Evolutionary conservation across 2,797 vertebrate genomes (phyloP).

Genomic region (Linurgus olivaceus): DNA sequence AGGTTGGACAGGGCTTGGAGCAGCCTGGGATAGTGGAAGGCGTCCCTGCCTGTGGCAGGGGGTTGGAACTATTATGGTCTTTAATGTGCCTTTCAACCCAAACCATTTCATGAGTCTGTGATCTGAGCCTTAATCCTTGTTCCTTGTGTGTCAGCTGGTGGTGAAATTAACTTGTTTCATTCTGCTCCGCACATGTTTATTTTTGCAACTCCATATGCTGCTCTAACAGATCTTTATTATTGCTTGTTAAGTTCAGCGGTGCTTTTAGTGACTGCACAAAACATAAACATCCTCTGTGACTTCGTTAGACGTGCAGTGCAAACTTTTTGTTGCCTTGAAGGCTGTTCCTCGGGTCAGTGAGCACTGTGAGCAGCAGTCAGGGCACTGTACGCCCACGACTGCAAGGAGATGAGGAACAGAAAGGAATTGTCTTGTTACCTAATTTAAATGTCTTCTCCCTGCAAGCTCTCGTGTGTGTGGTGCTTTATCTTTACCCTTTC

Average conservation of each 20-base stretch:
- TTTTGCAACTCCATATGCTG: constrained; percentile 22
- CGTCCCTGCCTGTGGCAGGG: background rate
- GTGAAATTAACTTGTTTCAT: background rate
- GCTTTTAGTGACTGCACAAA: background rate
- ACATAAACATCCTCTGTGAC: constrained; percentile 40
- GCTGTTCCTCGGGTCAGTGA: background rate
- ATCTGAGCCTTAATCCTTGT: background rate
- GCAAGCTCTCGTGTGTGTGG: background rate
- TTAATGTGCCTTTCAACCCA: background rate
- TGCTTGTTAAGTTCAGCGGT: background rate
- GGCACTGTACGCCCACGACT: background rate
- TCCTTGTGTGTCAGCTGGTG: background rate
- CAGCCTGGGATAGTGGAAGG: background rate
- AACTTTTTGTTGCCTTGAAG: background rate
- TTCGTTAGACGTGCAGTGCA: background rate
- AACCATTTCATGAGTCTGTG: background rate
- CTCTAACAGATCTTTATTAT: background rate
- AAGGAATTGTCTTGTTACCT: background rate
- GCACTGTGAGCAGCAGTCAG: background rate
- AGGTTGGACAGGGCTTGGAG: background rate
- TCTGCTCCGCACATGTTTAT: background rate
- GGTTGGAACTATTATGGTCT: background rate
- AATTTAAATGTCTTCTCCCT: background rate
- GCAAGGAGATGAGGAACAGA: background rate
- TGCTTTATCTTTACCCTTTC: constrained; percentile 3